Conservation (phyloP, 2,113 vertebrate genomes). For the Motacilla tschutschensis region DNA sequence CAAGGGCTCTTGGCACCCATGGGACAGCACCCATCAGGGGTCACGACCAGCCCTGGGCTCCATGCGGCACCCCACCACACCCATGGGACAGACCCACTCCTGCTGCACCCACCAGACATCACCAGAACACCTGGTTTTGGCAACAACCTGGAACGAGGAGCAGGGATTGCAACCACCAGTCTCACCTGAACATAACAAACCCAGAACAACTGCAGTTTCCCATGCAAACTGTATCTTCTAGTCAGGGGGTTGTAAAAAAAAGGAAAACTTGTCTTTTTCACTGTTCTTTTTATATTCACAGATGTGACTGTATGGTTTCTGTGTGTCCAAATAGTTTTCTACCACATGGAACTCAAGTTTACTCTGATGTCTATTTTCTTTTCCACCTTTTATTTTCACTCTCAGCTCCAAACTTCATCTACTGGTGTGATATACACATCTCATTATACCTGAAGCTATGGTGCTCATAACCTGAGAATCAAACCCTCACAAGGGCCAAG, state of each 20-base stretch:
- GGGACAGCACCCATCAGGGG: background rate
- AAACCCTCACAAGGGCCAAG: background rate
- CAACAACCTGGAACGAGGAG: background rate
- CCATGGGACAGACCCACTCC: background rate
- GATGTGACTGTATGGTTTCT: accelerated
- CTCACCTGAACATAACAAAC: background rate
- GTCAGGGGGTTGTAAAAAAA: background rate
- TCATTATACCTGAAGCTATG: background rate
- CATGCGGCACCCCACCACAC: background rate
- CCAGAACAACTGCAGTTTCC: accelerated
- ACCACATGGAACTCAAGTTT: background rate
- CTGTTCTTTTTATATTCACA: background rate
- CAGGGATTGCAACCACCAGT: background rate
- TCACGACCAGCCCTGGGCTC: accelerated
- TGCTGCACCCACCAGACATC: background rate
- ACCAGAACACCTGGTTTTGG: background rate
- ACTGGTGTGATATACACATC: background rate
- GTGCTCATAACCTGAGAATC: background rate
- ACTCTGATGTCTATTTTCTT: background rate
- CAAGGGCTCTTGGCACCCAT: background rate
- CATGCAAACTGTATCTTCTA: accelerated
- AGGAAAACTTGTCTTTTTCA: background rate
- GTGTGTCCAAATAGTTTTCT: background rate
- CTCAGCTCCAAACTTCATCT: background rate
- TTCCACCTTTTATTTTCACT: background rate